Evolutionary conservation across 2,888 invertebrate species (phyloP).

Genomic region (Phyto melanocephala): DNA sequence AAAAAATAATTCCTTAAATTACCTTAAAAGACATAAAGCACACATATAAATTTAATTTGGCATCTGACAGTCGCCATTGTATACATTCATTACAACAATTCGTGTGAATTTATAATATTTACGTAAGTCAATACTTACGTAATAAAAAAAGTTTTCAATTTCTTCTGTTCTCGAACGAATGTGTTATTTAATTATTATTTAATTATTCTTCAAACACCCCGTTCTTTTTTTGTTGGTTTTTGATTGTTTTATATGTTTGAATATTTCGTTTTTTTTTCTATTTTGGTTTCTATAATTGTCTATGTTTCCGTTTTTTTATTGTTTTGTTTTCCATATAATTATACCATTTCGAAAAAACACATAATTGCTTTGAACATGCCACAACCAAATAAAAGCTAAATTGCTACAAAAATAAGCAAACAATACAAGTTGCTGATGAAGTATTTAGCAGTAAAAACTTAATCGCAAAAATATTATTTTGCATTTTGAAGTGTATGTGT

Average conservation of each 20-base stretch:
- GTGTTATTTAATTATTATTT: slow-evolving; percentile 13
- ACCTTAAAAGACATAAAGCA: too few relatives aligned
- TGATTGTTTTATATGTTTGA: neutral
- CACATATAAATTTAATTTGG: too few relatives aligned
- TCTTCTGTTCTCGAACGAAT: neutral
- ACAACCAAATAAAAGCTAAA: slow-evolving; percentile 32
- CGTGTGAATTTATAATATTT: too few relatives aligned
- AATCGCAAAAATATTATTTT: slow-evolving; percentile 9
- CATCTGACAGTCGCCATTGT: too few relatives aligned
- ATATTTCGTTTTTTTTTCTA: neutral
- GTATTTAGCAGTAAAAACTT: slow-evolving; percentile 28
- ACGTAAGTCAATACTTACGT: too few relatives aligned
- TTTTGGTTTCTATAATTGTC: neutral
- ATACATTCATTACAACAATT: too few relatives aligned
- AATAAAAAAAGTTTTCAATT: too few relatives aligned
- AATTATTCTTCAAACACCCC: slow-evolving; percentile 11
- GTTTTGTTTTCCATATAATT: slow-evolving; percentile 14
- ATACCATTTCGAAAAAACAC: slow-evolving; percentile 40
- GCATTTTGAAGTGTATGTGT: too few relatives aligned
- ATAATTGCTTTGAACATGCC: slow-evolving; percentile 56
- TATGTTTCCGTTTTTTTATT: neutral
- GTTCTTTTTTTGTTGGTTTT: neutral
- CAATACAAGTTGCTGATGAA: neutral
- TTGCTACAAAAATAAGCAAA: neutral
- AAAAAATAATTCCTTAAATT: too few relatives aligned